phyloP scores from a whole-genome alignment of 2,797 vertebrate genomes.

The Luscinia megarhynchos region DNA sequence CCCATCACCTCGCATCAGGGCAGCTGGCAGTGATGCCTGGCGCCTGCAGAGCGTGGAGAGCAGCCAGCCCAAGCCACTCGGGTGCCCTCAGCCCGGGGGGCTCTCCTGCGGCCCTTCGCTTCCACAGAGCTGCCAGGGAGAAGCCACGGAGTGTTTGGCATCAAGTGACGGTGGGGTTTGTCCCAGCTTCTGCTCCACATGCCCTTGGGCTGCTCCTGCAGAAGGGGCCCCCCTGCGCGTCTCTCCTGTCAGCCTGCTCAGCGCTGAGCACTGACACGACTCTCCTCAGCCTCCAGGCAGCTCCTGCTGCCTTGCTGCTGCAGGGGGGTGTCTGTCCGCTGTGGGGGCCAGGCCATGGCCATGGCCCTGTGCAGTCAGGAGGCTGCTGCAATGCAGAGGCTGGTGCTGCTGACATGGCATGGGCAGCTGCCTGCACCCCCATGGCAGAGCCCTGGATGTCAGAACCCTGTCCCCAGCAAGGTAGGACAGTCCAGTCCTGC shows the following conservation, averaged over 20 bases:
- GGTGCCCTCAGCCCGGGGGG: neutral
- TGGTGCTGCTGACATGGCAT: neutral
- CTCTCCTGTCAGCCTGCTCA: neutral
- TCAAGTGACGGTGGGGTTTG: neutral
- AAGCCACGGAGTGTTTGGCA: neutral
- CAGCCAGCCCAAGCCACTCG: neutral
- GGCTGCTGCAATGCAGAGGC: slow-evolving; percentile 59
- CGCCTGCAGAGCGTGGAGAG: neutral
- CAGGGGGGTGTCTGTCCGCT: neutral
- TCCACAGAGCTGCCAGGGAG: neutral
- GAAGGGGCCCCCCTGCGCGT: neutral
- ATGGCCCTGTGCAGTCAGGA: neutral
- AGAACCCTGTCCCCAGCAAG: neutral
- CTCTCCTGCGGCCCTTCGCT: neutral
- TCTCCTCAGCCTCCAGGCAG: neutral
- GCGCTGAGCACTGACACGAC: neutral
- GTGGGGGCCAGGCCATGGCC: accelerated
- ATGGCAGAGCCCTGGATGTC: neutral
- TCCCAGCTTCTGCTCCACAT: neutral
- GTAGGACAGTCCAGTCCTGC: neutral
- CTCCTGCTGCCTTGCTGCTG: neutral
- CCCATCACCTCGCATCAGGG: neutral
- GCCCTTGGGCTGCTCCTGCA: neutral
- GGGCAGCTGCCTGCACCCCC: neutral
- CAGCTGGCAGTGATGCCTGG: neutral